Percentiles rank a stretch among this genome's conserved stretches.
Evolutionary conservation across 2,797 vertebrate genomes (phyloP).

Genomic region (Rhincodon typus): DNA sequence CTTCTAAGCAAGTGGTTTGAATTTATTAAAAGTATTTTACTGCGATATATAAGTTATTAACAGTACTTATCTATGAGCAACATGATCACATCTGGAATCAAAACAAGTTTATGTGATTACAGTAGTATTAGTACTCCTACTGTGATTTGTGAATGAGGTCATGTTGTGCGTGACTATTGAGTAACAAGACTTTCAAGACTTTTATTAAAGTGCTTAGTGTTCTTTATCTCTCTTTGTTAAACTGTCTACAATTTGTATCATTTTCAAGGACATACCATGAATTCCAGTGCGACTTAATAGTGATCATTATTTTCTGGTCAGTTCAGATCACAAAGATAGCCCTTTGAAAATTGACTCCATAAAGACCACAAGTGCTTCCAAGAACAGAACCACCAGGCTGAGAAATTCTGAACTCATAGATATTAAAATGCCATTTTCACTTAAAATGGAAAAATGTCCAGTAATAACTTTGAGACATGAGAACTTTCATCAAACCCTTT

Average conservation of each 20-base stretch:
- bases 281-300: conserved; percentile 13
- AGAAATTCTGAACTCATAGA: not conserved
- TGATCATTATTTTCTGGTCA: conserved; percentile 26
- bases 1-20: not conserved
- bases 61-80: not conserved
- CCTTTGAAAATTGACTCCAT: conserved; percentile 20
- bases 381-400: not conserved
- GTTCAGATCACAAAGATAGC: conserved; percentile 17
- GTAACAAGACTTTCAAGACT: not conserved
- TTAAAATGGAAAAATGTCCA: conserved; percentile 2
- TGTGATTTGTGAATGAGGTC: not conserved
- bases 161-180: not conserved
- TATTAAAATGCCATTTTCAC: conserved; percentile 29
- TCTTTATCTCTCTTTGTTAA: conserved; percentile 13
- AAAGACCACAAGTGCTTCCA: not conserved
- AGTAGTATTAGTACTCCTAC: not conserved
- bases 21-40: not conserved
- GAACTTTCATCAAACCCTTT: conserved; percentile 23
- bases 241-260: conserved; percentile 12
- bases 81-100: not conserved
- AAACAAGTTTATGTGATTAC: not conserved
- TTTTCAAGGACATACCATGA: not conserved
- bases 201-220: not conserved
- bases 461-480: not conserved
- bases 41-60: conserved; percentile 3